Conservation (phyloP, 2,797 vertebrate species). For the Aldrovandia affinis region DNA sequence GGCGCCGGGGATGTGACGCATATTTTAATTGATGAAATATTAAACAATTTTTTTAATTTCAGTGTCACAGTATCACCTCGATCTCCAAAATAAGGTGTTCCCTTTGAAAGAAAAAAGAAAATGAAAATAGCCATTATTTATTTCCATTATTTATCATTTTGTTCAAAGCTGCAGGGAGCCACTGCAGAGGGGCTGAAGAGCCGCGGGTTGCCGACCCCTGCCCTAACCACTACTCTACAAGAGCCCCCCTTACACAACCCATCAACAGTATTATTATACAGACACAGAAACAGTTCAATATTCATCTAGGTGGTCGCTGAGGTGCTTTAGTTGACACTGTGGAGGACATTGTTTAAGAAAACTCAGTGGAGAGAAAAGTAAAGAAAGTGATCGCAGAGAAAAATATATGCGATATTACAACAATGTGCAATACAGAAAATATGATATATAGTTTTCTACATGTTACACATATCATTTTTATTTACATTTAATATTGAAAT, state of each 20-base stretch:
- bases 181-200: too few relatives aligned
- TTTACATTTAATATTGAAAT: conserved; percentile 69
- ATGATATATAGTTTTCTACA: conserved; percentile 77
- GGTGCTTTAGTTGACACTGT: conserved; percentile 21
- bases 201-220: too few relatives aligned
- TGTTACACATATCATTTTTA: conserved; percentile 58
- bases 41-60: too few relatives aligned
- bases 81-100: too few relatives aligned
- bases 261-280: conserved; percentile 9
- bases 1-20: too few relatives aligned
- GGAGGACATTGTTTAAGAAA: not conserved
- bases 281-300: not conserved
- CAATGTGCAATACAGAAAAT: conserved; percentile 92
- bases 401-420: conserved; percentile 81
- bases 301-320: not conserved
- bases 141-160: too few relatives aligned
- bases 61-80: too few relatives aligned
- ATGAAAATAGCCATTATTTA: too few relatives aligned
- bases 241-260: not conserved
- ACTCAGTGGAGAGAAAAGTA: conserved; percentile 3
- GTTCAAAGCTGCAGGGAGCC: too few relatives aligned
- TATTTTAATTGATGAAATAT: too few relatives aligned
- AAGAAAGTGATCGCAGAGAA: conserved; percentile 70
- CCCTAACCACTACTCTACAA: not conserved
- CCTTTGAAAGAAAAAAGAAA: too few relatives aligned